These are phyloP conservation scores for Eira barbara DNA, from an alignment of 2,113 vertebrate genomes.

Conservation along the genomic window DNA sequence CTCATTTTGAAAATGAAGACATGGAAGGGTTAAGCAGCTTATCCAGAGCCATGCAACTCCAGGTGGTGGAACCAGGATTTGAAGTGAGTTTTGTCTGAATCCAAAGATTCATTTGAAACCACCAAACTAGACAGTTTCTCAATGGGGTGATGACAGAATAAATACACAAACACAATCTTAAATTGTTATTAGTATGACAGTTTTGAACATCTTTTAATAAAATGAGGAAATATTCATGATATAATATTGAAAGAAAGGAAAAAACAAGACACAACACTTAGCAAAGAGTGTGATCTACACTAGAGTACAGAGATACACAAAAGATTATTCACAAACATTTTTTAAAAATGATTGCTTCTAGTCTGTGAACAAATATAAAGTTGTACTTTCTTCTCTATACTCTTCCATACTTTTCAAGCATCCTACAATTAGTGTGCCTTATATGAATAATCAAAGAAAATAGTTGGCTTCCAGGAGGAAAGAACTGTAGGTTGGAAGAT, in stretches of 20 bases:
- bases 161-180: neutral
- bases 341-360: neutral
- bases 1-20: constrained; percentile 17
- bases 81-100: neutral
- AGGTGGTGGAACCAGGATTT: neutral
- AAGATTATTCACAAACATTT: neutral
- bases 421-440: neutral
- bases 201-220: neutral
- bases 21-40: neutral
- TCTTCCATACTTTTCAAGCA: neutral
- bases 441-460: neutral
- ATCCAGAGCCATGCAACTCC: neutral
- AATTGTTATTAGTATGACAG: neutral
- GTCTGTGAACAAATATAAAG: neutral
- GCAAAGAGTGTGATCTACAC: neutral
- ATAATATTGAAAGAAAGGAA: neutral
- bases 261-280: neutral
- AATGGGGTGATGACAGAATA: neutral
- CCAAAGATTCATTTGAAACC: neutral
- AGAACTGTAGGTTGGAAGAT: neutral
- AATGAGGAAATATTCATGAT: neutral
- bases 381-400: neutral
- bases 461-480: neutral
- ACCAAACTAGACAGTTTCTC: neutral
- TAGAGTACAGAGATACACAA: neutral